A percentile compares a stretch with the other conserved stretches of the same genome.
Evolutionary conservation across 2,797 vertebrate species (phyloP).

Genomic region (Sebastes kiyomatsui): DNA sequence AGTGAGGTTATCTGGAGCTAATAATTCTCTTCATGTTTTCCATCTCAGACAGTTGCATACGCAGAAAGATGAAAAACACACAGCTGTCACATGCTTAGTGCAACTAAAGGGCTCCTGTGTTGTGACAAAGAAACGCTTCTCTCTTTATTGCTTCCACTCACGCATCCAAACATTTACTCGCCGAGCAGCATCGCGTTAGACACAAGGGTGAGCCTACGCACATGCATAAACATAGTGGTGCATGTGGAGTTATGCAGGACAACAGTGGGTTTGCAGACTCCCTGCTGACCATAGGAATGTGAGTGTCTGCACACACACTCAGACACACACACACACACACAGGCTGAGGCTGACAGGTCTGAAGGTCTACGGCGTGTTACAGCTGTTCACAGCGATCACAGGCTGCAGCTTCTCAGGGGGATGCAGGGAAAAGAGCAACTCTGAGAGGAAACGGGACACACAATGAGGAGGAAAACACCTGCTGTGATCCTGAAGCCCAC

Average conservation of each 20-base stretch:
- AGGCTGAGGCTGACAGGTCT: constrained; percentile 45
- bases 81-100: background rate
- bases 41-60: constrained; percentile 47
- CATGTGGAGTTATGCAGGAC: constrained; percentile 34
- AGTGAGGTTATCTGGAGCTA: constrained; percentile 28
- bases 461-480: constrained; percentile 50
- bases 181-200: background rate
- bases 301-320: constrained; percentile 11
- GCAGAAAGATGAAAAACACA: constrained; percentile 10
- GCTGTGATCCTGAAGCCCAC: constrained; percentile 15
- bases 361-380: constrained; percentile 43
- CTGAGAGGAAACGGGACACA: constrained; percentile 7
- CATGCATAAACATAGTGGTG: constrained; percentile 27
- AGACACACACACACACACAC: constrained; percentile 26
- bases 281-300: constrained; percentile 73
- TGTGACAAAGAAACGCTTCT: constrained; percentile 51
- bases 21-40: constrained; percentile 28
- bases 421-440: constrained; percentile 18
- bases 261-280: constrained; percentile 61
- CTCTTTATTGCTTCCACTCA: constrained; percentile 26
- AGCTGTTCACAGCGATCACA: constrained; percentile 66
- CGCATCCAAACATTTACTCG: constrained; percentile 37
- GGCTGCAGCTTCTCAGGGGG: constrained; percentile 35
- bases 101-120: constrained; percentile 28
- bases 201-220: constrained; percentile 21